These are phyloP conservation scores for Gallinago stenura DNA, from an alignment of 2,797 vertebrate species.

Conservation along the genomic window DNA sequence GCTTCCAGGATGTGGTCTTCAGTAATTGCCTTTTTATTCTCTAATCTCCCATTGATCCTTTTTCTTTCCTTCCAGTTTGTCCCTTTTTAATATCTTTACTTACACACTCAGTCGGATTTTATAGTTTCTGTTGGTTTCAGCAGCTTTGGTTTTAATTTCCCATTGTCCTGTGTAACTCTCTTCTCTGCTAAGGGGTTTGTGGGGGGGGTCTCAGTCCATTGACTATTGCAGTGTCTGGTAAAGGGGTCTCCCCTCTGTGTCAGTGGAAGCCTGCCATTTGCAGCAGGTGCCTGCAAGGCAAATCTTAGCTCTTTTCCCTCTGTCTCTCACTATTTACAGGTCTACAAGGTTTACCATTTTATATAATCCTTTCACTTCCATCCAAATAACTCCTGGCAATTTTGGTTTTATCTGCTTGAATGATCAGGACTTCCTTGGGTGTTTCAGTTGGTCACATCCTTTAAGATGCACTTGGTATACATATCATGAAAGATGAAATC, in stretches of 20 bases:
- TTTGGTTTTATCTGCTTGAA: neutral
- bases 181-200: neutral
- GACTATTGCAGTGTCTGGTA: neutral
- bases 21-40: neutral
- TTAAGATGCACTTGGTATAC: neutral
- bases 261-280: neutral
- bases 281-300: neutral
- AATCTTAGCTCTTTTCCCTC: neutral
- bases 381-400: neutral
- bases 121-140: neutral
- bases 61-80: neutral
- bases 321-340: neutral
- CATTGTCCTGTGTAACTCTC: neutral
- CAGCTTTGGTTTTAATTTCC: neutral
- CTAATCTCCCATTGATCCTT: neutral
- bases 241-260: neutral
- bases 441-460: neutral
- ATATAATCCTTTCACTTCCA: neutral
- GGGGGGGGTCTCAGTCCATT: neutral
- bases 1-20: neutral
- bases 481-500: neutral
- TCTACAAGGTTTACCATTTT: neutral
- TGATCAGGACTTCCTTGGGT: neutral
- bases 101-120: neutral
- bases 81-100: neutral